Evolutionary conservation across 1,140 invertebrate species (phyloP), one percentile per base, ranked within the genome.

Genomic region (Hypothenemus hampei): DNA sequence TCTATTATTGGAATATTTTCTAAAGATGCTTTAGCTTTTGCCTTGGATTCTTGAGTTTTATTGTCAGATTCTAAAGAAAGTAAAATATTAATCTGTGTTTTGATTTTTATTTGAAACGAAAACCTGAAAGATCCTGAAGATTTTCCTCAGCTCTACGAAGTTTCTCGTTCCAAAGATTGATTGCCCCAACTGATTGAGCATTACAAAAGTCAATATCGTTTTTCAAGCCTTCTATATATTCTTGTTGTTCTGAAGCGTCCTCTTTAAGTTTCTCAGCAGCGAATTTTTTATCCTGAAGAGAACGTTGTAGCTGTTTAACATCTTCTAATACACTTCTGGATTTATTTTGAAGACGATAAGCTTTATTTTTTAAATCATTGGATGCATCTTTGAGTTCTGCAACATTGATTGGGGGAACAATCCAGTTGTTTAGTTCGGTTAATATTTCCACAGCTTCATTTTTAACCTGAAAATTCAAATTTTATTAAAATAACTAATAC

Each of bases 121-220:
- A 75, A 93, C 90, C 84, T 74, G 86, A 81, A 1, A 96, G 72
- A 43, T 86, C 93, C 48, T 86, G 77, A 41, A 91, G 82, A 6
- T 92, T 97, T 40, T 89, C 81, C 61, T 90, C 84, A 2, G 93
- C 93, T 69, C 95, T 88, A 62, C 85, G 81, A 0, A 96, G 75
- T 0, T 89, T 94, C 57, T 86, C 83, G 61, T 94, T 89, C 11
- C 90, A 91, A 36, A 84, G 77, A 57, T 84, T 77, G 0, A 95
- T 86, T 18, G 93, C 91, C 41, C 88, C 80, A 49, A 83, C 81
- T 0, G 92, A 92, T 65, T 80, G 82, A 0, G 77, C 81, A 24
- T 86, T 78, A 0, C 90, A 84, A 7, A 73, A 70, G 63, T 89
- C 80, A 13, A 83, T 79, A 58, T 88, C 83, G 4, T 79, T 78